Evolutionary conservation across 1,140 invertebrate genomes (phyloP).

Genomic region (Drosophila guanche): DNA sequence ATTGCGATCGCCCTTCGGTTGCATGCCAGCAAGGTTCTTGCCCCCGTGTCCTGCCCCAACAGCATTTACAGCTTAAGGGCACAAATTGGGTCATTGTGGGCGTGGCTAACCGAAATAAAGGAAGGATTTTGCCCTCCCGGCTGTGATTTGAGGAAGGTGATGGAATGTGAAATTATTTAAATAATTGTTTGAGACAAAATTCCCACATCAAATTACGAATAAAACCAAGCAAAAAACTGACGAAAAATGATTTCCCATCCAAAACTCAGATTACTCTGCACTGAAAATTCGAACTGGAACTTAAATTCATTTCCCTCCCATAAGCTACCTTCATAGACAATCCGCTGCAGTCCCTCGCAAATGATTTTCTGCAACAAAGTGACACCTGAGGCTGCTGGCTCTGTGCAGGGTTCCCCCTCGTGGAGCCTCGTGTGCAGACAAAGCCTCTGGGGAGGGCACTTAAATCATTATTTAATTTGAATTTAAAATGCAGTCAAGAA

Average conservation of each 20-base stretch:
- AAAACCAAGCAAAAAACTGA: no score
- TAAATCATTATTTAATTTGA: constrained; percentile 81
- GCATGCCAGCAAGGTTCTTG: constrained; percentile 38
- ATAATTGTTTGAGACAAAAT: no score
- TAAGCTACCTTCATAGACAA: no score
- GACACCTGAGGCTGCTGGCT: constrained; percentile 23
- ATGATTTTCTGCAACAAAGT: constrained; percentile 2
- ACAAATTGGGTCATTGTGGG: constrained; percentile 21
- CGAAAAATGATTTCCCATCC: no score
- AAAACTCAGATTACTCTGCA: no score
- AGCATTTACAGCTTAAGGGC: constrained; percentile 1
- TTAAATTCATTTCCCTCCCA: no score
- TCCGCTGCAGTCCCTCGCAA: no score
- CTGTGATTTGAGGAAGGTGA: no score
- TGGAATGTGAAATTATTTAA: no score
- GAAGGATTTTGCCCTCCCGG: background rate
- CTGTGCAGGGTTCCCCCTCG: background rate
- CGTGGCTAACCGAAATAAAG: background rate
- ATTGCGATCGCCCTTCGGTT: constrained; percentile 6
- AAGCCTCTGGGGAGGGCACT: constrained; percentile 65
- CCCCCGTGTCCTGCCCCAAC: constrained; percentile 14
- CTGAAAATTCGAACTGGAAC: no score
- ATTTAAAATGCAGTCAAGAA: constrained; percentile 71
- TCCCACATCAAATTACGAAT: no score
- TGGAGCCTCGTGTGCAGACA: constrained; percentile 38